Percentiles rank a stretch among this genome's conserved stretches.
These are phyloP conservation scores for Stenotaenia linearis DNA, from an alignment of 2,888 invertebrate genomes.

Conservation along the genomic window DNA sequence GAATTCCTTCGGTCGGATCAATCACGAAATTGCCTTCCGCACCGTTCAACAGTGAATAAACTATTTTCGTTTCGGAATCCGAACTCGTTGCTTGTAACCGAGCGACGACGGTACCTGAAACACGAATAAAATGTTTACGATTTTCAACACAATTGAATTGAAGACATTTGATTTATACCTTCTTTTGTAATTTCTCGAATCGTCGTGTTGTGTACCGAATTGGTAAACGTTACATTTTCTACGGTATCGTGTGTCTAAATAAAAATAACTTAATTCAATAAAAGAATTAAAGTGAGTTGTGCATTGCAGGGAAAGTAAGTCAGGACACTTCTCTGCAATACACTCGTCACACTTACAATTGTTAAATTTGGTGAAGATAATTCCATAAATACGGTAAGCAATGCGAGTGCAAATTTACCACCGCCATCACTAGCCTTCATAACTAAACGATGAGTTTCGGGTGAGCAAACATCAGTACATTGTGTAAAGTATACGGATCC, in stretches of 20 bases:
- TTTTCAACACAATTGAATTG: neutral
- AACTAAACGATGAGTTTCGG: neutral
- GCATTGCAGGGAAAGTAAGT: no score
- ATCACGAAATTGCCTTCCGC: constrained; percentile 72
- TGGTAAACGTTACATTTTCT: constrained; percentile 8
- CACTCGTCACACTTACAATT: neutral
- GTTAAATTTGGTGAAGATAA: neutral
- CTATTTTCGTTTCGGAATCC: constrained; percentile 59
- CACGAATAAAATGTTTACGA: no score
- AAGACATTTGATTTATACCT: constrained; percentile 55
- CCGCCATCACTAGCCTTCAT: constrained; percentile 72
- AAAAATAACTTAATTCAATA: neutral
- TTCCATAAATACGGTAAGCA: neutral
- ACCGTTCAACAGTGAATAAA: constrained; percentile 64
- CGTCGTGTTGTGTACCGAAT: constrained; percentile 48
- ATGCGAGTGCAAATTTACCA: constrained; percentile 46
- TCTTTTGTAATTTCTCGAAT: constrained; percentile 36
- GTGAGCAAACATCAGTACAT: neutral
- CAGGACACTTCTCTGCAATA: no score
- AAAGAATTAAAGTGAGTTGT: no score
- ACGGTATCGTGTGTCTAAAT: neutral
- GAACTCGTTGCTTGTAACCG: constrained; percentile 69
- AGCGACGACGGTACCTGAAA: constrained; percentile 64
- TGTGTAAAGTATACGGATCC: neutral
- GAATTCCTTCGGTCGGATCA: constrained; percentile 52